Conservation (phyloP, 92 coral and sea anemone species). For the Epizoanthus rinbou region DNA sequence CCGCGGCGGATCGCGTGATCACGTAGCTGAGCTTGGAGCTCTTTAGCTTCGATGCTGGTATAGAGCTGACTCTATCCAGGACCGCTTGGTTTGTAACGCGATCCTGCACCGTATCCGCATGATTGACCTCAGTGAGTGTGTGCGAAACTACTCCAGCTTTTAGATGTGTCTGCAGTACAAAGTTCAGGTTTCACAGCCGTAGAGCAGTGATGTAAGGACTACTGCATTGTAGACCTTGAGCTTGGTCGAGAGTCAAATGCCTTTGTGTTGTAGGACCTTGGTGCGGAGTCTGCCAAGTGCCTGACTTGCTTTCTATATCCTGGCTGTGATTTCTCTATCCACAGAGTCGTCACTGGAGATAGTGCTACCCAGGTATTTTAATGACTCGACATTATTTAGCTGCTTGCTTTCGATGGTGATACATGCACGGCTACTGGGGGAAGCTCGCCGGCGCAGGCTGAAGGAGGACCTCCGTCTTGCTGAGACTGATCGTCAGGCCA, state of each 20-base stretch:
- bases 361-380: slow-evolving; percentile 47
- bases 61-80: background rate
- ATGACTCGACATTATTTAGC: slow-evolving; percentile 29
- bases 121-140: slow-evolving; percentile 31
- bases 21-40: slow-evolving; percentile 34
- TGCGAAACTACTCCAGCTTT: slow-evolving; percentile 12
- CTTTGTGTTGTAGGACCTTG: slow-evolving; percentile 2
- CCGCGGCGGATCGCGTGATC: slow-evolving; percentile 38
- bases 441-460: slow-evolving; percentile 27
- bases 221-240: slow-evolving; percentile 41
- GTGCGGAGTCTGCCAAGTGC: slow-evolving; percentile 26
- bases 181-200: slow-evolving; percentile 32
- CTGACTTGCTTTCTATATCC: slow-evolving; percentile 39
- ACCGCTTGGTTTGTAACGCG: slow-evolving; percentile 27
- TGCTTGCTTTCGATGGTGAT: slow-evolving; percentile 30
- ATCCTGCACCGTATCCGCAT: slow-evolving; percentile 29
- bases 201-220: slow-evolving; percentile 46
- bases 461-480: slow-evolving; percentile 41
- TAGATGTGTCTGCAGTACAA: slow-evolving; percentile 39
- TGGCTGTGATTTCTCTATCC: slow-evolving; percentile 38
- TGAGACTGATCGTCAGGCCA: slow-evolving; percentile 26
- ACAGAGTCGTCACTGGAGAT: slow-evolving; percentile 31
- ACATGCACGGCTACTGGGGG: slow-evolving; percentile 11
- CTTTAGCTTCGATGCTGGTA: slow-evolving; percentile 21
- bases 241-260: slow-evolving; percentile 13